A percentile compares a stretch with the other conserved stretches of the same genome.
phyloP scores from a whole-genome alignment of 1,140 invertebrate genomes.

The Drosophila nebulosa region DNA sequence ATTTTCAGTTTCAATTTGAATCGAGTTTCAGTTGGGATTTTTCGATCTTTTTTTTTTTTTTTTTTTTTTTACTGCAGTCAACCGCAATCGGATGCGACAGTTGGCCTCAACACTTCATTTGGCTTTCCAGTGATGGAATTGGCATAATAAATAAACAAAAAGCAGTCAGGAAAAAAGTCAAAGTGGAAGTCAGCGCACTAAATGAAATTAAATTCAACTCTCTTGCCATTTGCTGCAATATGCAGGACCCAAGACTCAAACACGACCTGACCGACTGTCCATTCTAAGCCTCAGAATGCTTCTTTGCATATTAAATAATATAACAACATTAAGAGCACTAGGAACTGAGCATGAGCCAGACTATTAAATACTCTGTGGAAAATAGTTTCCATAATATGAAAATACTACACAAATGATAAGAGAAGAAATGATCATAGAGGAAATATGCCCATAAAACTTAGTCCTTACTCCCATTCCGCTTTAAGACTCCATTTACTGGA shows the following conservation, averaged over 20 bases:
- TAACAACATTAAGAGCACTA: conserved; percentile 47
- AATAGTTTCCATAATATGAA: too few species aligned
- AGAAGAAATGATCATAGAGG: too few species aligned
- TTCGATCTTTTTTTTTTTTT: conserved; percentile 14
- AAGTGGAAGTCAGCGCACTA: conserved; percentile 10
- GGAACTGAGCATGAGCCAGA: neutral
- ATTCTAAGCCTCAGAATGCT: neutral
- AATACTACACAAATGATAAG: too few species aligned
- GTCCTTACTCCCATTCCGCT: too few species aligned
- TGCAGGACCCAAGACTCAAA: neutral
- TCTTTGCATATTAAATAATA: conserved; percentile 33
- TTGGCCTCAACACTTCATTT: conserved; percentile 63
- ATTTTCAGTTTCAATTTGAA: neutral
- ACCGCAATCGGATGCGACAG: conserved; percentile 47
- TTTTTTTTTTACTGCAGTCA: conserved; percentile 10
- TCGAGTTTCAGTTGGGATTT: conserved; percentile 15
- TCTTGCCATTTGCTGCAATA: neutral
- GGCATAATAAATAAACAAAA: conserved; percentile 47
- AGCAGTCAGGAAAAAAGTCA: conserved; percentile 14
- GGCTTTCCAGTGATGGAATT: conserved; percentile 41
- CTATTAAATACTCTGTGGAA: neutral
- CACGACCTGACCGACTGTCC: conserved; percentile 12
- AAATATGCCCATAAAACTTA: too few species aligned
- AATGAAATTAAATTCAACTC: conserved; percentile 58
- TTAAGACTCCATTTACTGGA: too few species aligned